phyloP scores from a whole-genome alignment of 2,113 vertebrate species.

The Protobothrops mucrosquamatus region DNA sequence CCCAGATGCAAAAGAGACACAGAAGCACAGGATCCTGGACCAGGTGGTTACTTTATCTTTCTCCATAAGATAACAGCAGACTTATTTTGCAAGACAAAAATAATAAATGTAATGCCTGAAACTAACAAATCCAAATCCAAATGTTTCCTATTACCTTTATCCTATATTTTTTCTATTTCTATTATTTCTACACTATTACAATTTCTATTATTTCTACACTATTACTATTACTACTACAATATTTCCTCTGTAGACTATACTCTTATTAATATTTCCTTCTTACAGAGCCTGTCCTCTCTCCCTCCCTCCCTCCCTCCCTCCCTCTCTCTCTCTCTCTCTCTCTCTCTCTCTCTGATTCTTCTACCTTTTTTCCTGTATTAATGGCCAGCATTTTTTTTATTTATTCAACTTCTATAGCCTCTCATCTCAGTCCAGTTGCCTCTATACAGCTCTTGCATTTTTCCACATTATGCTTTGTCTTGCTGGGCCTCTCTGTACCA shows the following conservation, averaged over 20 bases:
- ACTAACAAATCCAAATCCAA: not conserved
- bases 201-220: not conserved
- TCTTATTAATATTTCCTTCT: not conserved
- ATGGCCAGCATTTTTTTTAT: not conserved
- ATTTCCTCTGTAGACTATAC: not conserved
- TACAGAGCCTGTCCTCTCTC: not conserved
- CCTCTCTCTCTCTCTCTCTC: not conserved
- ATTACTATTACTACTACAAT: not conserved
- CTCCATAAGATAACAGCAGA: not conserved
- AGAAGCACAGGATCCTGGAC: not conserved
- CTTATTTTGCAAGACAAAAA: not conserved
- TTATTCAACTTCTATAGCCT: not conserved
- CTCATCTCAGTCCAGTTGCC: not conserved
- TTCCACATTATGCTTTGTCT: not conserved
- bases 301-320: not conserved
- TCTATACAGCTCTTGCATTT: not conserved
- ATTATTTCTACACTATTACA: not conserved
- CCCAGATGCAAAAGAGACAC: not conserved
- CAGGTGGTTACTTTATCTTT: not conserved
- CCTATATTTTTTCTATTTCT: not conserved
- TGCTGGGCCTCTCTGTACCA: not conserved
- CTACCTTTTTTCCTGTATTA: not conserved
- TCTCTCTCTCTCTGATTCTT: not conserved
- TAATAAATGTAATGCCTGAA: not conserved
- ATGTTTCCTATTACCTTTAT: not conserved